Percentiles rank a stretch among this genome's conserved stretches.
phyloP scores from a whole-genome alignment of 2,888 invertebrate genomes.

The Drosophila austrosaltans region DNA sequence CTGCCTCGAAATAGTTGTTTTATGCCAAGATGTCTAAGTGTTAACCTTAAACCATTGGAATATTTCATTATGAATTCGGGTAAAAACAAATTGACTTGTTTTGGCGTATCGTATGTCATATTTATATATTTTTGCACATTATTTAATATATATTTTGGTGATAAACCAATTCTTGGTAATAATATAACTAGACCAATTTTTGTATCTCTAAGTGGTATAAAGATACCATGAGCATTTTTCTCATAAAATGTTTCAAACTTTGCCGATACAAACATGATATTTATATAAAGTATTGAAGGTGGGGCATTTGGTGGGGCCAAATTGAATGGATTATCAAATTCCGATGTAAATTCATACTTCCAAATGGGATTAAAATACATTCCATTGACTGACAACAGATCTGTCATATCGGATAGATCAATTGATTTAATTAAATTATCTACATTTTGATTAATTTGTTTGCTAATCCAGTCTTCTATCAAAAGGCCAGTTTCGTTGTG shows the following conservation, averaged over 20 bases:
- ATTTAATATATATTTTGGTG: neutral
- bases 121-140: neutral
- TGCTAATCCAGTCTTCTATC: neutral
- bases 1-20: neutral
- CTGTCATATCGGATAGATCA: neutral
- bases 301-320: neutral
- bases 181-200: neutral
- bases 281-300: neutral
- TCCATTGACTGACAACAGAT: neutral
- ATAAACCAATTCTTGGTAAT: neutral
- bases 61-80: neutral
- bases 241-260: neutral
- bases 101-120: neutral
- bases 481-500: neutral
- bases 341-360: neutral
- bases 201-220: neutral
- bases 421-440: neutral
- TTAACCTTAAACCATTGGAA: neutral
- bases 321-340: slow-evolving; percentile 10
- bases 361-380: slow-evolving; percentile 12
- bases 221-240: neutral
- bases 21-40: neutral
- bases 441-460: neutral
- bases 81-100: neutral
- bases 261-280: neutral